These are phyloP conservation scores for Taxidea taxus DNA, from an alignment of 2,113 vertebrate genomes.

Conservation along the genomic window DNA sequence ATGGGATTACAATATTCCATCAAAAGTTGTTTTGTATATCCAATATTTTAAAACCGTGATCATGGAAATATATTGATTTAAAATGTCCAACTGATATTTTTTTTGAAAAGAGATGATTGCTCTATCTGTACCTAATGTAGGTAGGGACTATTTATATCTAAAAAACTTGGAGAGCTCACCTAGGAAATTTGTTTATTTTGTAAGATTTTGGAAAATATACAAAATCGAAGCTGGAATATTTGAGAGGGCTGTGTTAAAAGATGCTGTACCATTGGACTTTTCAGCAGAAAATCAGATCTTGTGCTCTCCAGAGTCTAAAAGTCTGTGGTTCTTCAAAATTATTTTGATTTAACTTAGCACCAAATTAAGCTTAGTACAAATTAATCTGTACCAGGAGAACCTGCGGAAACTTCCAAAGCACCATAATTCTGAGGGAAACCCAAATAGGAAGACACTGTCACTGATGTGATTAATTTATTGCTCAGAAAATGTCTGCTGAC, in stretches of 20 bases:
- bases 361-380: not conserved
- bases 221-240: not conserved
- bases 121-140: not conserved
- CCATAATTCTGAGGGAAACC: not conserved
- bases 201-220: not conserved
- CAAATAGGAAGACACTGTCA: not conserved
- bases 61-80: not conserved
- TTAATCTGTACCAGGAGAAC: conserved; percentile 28
- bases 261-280: not conserved
- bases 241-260: not conserved
- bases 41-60: not conserved
- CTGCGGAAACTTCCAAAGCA: not conserved
- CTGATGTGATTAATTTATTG: not conserved
- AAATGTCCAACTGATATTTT: not conserved
- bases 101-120: not conserved
- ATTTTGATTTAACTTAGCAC: conserved; percentile 48
- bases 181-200: not conserved
- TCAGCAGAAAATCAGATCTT: conserved; percentile 25
- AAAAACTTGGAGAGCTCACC: not conserved
- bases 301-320: conserved; percentile 58
- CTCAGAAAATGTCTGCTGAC: not conserved
- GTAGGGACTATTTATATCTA: not conserved
- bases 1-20: not conserved
- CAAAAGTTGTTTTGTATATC: not conserved
- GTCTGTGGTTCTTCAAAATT: conserved; percentile 26